Base-by-base conservation (phyloP, 2,888 invertebrate species). In the Gisinianus flammeolus region DNA sequence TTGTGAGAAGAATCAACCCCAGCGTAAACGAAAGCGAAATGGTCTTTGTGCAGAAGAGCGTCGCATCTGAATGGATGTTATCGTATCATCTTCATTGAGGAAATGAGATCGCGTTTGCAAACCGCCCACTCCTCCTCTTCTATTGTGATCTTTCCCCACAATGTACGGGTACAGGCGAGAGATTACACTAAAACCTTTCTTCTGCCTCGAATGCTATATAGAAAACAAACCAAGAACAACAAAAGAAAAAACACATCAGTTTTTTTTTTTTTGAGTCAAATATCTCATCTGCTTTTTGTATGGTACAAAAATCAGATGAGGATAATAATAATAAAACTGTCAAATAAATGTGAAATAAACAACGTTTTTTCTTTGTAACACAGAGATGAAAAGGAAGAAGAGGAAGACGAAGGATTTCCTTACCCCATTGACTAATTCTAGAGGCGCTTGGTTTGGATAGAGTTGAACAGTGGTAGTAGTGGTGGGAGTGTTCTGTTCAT, bases 111-210 rank as follows among this genome's bases (percentile, higher is more conserved):
- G 31, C 64, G 64, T 64, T 64, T 74, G 74, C 4, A 74, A 12
- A 12, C 74, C 64, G 4, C 52, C 30, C 2, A 2, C 26, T 54
- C 28, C 52, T 16, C 16, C 16, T 26, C 62, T 1, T 12, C 26
- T 26, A 5, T 26, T 5, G 10, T 1, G 67, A 35, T 19, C 28
- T 6, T 8, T 12, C 5, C 30, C 30, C 31, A 31, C 33, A 1
- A 77, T 19, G 58, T 66, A 44, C 28, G 44, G 35, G 2, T 67
- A 54, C 22, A 69, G 64, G 12, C 75, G 66, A 10, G 69, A 54
- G 64, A 77, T 62, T 0, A 69, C 77, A 64, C 35, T 64, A 30
- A 77, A 77, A 3, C 77, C 77, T 56, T 64, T 70, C 64, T 77
- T 77, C 12, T 30, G 0, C 62, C 35, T 16, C 33, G 56, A 1